Percentiles rank a stretch among this genome's conserved stretches.
Evolutionary conservation across 2,888 invertebrate species (phyloP).

Genomic region (Alviniconcha strummeri): DNA sequence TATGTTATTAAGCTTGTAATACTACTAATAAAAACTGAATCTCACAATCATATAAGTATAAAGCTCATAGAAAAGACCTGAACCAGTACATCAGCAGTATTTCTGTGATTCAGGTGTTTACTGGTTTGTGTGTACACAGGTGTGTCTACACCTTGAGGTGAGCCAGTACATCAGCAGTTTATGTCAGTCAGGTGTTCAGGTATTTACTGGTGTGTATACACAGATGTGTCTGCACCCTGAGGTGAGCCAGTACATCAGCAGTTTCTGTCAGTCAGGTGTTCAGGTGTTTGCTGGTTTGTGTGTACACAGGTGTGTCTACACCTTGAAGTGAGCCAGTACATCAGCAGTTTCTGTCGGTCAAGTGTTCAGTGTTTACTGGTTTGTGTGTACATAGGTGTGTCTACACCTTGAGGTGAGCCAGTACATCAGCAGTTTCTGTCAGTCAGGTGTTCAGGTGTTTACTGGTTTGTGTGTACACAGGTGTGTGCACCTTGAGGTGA

Average conservation of each 20-base stretch:
- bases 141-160: background rate
- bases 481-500: too few species aligned
- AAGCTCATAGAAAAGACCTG: background rate
- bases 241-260: slow-evolving; percentile 41
- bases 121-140: background rate
- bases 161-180: background rate
- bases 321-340: slow-evolving; percentile 60
- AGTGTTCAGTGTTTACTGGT: slow-evolving; percentile 45
- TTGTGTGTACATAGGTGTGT: background rate
- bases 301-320: slow-evolving; percentile 61
- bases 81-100: background rate
- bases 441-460: too few species aligned
- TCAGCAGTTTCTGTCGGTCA: too few species aligned
- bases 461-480: too few species aligned
- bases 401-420: background rate
- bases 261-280: slow-evolving; percentile 34
- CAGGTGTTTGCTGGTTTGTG: slow-evolving; percentile 37
- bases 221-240: slow-evolving; percentile 5
- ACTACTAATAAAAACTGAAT: too few species aligned
- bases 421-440: too few species aligned
- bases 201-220: background rate
- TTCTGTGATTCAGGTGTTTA: background rate
- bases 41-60: too few species aligned
- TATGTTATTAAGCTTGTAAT: too few species aligned
- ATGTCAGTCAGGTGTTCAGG: too few species aligned